phyloP scores from a whole-genome alignment of 92 coral and sea anemone genomes.

The Palythoa caribaeorum region DNA sequence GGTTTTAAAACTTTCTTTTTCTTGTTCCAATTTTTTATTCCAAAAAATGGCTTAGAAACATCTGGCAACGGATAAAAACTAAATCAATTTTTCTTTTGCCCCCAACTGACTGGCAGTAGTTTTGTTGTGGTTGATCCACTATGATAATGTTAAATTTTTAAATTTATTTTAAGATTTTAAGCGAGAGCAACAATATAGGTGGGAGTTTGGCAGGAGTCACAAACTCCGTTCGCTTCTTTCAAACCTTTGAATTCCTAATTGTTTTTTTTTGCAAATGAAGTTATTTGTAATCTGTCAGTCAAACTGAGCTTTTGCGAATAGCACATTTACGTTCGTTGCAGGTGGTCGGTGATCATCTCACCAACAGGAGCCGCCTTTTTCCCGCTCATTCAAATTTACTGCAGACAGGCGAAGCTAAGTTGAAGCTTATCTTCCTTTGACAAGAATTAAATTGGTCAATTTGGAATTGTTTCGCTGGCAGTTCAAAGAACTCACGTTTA shows the following conservation, averaged over 20 bases:
- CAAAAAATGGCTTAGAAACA: conserved; percentile 4
- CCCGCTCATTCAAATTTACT: neutral
- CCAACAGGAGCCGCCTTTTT: neutral
- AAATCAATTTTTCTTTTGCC: neutral
- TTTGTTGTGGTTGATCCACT: conserved; percentile 2
- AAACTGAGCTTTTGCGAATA: neutral
- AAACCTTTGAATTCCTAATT: neutral
- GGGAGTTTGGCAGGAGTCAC: neutral
- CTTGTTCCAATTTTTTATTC: neutral
- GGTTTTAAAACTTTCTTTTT: neutral
- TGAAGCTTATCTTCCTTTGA: neutral
- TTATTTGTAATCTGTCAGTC: neutral
- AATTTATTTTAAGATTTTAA: neutral
- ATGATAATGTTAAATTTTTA: neutral
- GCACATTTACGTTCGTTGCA: conserved; percentile 21
- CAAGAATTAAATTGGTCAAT: too few relatives aligned
- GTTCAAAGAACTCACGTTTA: neutral
- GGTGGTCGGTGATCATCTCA: neutral
- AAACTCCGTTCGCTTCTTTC: neutral
- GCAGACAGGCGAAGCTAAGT: neutral
- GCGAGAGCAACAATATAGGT: neutral
- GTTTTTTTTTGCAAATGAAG: neutral
- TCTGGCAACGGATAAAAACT: neutral
- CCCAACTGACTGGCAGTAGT: neutral
- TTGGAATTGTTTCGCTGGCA: neutral